phyloP scores from a whole-genome alignment of 2,113 vertebrate genomes.

The Danionella cerebrum region DNA sequence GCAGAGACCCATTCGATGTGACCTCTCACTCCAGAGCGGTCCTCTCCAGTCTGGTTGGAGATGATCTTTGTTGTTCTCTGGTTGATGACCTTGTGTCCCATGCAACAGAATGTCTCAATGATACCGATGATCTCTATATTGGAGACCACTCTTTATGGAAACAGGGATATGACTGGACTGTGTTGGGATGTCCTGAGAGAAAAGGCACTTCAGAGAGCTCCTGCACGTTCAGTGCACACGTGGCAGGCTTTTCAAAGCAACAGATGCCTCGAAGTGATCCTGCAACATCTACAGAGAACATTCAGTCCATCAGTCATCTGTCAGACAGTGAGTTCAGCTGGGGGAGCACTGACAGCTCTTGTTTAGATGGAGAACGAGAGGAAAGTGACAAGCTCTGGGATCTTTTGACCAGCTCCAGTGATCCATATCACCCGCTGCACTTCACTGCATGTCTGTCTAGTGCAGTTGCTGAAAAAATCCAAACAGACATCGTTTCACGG shows the following conservation, averaged over 20 bases:
- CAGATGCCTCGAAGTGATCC: conserved; percentile 2
- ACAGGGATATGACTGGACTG: conserved; percentile 62
- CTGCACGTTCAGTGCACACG: conserved; percentile 54
- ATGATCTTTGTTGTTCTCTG: conserved; percentile 62
- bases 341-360: conserved; percentile 55
- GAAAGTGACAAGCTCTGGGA: conserved; percentile 63
- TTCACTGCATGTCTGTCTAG: conserved; percentile 55
- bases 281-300: conserved; percentile 24
- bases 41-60: conserved; percentile 58
- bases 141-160: conserved; percentile 58
- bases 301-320: conserved; percentile 38
- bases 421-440: conserved; percentile 67
- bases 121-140: conserved; percentile 51
- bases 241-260: conserved; percentile 41
- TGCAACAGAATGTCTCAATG: conserved; percentile 35
- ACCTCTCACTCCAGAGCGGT: conserved; percentile 56
- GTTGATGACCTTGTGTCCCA: conserved; percentile 63
- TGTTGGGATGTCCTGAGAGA: conserved; percentile 51
- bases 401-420: conserved; percentile 50
- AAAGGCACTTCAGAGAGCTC: conserved; percentile 7
- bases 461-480: background rate
- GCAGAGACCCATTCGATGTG: conserved; percentile 46
- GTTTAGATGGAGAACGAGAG: conserved; percentile 50
- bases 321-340: conserved; percentile 65
- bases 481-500: background rate